Evolutionary conservation across 2,113 vertebrate species (phyloP), one percentile per base, ranked within the genome.

Genomic region (Solea senegalensis): DNA sequence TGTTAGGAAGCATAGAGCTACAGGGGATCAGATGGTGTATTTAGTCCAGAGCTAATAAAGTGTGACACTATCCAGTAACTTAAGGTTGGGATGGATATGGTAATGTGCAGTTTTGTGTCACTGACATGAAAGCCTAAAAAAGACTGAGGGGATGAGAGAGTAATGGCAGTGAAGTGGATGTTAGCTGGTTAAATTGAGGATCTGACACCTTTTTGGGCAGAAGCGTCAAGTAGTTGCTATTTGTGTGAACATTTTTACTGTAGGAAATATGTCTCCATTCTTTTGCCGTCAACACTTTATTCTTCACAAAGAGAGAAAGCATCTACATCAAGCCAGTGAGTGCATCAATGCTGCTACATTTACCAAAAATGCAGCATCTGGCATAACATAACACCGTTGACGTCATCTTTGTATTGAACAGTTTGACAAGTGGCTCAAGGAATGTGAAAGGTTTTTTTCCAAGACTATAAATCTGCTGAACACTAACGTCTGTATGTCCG

Each of bases 51-150:
- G 79, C 78, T 82, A 84, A 82, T 87, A 80, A 82, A 81, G 72
- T 80, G 83, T 78, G 80, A 80, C 58, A 75, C 78, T 65, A 85
- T 89, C 83, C 70, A 74, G 75, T 86, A 74, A 83, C 80, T 59
- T 27, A 72, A 80, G 71, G 69, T 56, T 68, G 68, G 74, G 68
- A 61, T 72, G 65, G 73, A 89, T 75, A 76, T 56, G 77, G 65
- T 61, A 77, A 82, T 54, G 77, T 72, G 80, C 61, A 84, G 70
- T 74, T 82, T 74, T 76, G 65, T 74, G 69, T 56, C 80, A 67
- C n/a, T 70, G 69, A 82, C 48, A 70, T 74, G 67, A 51, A 69
- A 73, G 64, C 65, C 81, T 69, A 59, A 81, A 21, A 21, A 77
- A 56, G 69, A 61, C 16, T 43, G 77, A 78, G 69, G 80, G 76